Percentiles rank a stretch among this genome's conserved stretches.
Evolutionary conservation across 2,797 vertebrate genomes (phyloP).

Genomic region (Pogoniulus pusillus): DNA sequence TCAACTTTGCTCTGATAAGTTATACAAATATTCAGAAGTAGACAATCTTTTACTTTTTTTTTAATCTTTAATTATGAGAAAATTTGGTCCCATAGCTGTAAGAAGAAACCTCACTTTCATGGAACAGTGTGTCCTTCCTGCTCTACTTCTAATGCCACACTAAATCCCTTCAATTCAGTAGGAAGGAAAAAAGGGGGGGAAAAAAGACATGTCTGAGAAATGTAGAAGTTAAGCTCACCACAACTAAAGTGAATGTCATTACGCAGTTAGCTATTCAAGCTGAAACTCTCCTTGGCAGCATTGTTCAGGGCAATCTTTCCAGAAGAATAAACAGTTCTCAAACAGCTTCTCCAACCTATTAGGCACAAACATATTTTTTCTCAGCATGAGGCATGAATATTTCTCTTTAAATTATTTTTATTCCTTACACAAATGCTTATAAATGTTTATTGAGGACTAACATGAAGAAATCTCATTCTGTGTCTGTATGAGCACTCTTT

Average conservation of each 20-base stretch:
- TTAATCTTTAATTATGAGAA: background rate
- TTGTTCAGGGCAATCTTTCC: constrained; percentile 61
- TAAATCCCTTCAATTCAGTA: background rate
- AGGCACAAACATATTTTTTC: constrained; percentile 51
- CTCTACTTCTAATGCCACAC: background rate
- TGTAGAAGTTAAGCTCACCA: constrained; percentile 31
- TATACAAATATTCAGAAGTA: no score
- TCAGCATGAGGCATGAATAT: constrained; percentile 9
- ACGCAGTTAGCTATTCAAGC: constrained; percentile 33
- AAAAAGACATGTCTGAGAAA: background rate
- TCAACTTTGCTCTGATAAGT: no score
- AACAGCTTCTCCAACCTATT: constrained; percentile 53
- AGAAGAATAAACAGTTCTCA: constrained; percentile 68
- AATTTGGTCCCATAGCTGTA: background rate
- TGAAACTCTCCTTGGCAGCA: constrained; percentile 65
- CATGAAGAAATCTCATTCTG: constrained; percentile 2
- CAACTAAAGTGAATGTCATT: constrained; percentile 32
- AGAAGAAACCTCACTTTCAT: background rate
- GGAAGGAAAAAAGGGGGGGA: background rate
- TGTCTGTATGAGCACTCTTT: background rate
- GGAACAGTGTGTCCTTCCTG: background rate
- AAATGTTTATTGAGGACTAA: constrained; percentile 36
- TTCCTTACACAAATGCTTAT: constrained; percentile 28
- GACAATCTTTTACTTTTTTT: accelerated
- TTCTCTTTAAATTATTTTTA: constrained; percentile 43